Evolutionary conservation across 2,797 vertebrate genomes (phyloP).

Genomic region (Acipenser ruthenus): DNA sequence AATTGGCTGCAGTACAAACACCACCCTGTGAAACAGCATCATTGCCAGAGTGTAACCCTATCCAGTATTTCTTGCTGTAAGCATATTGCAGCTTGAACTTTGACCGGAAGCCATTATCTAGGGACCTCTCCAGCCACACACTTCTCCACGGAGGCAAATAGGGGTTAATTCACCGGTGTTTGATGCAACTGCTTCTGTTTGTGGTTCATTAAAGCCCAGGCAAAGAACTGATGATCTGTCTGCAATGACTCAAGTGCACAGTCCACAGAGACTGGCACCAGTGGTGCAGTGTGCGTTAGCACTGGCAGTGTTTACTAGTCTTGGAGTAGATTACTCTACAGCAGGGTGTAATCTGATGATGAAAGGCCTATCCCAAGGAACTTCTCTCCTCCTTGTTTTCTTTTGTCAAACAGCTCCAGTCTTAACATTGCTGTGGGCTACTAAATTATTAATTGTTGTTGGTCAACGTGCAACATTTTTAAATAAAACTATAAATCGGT

Average conservation of each 20-base stretch:
- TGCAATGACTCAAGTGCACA: not conserved
- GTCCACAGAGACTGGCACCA: not conserved
- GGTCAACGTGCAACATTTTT: too few species aligned
- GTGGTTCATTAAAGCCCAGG: not conserved
- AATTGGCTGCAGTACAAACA: too few species aligned
- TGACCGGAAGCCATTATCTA: not conserved
- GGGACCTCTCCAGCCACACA: not conserved
- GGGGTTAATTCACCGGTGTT: conserved; percentile 1
- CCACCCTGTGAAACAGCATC: not conserved
- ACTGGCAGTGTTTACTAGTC: not conserved
- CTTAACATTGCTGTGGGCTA: not conserved
- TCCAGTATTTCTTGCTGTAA: not conserved
- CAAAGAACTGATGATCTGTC: not conserved
- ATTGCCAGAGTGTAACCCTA: not conserved
- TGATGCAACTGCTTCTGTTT: not conserved
- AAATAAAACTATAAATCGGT: too few species aligned
- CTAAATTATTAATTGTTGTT: not conserved
- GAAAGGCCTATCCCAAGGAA: not conserved
- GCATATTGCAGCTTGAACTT: conserved; percentile 1
- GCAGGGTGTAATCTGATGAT: not conserved
- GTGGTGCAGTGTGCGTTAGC: not conserved
- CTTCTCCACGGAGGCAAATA: not conserved
- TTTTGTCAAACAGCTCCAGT: not conserved
- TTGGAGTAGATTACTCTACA: not conserved
- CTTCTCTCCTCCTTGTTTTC: not conserved